Evolutionary conservation across 1,140 invertebrate genomes (phyloP).

Genomic region (Latrodectus geometricus): DNA sequence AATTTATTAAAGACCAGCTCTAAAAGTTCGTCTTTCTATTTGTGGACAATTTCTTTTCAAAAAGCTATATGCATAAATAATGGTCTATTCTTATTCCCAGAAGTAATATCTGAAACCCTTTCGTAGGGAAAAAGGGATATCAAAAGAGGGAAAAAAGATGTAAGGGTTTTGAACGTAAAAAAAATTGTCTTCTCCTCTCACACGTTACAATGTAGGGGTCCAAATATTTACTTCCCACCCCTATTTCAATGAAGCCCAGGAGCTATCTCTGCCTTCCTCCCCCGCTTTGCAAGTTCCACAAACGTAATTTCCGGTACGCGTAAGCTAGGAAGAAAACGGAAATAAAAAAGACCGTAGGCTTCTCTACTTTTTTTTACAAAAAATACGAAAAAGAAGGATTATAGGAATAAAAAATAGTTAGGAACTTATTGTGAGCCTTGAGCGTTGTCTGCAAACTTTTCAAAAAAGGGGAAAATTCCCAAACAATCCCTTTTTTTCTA

Average conservation of each 20-base stretch:
- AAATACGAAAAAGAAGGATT: background rate
- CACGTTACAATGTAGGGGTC: background rate
- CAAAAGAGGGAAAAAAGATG: no score
- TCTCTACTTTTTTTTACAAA: background rate
- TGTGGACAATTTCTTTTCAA: no score
- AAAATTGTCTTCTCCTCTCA: background rate
- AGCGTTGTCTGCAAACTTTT: background rate
- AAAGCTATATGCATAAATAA: no score
- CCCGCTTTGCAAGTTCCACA: background rate
- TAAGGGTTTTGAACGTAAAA: no score
- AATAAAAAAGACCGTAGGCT: slow-evolving; percentile 23
- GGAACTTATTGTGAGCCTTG: background rate
- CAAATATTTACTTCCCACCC: slow-evolving; percentile 4
- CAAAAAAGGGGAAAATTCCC: background rate
- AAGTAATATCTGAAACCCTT: no score
- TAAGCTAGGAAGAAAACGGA: slow-evolving; percentile 10
- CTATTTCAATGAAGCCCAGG: slow-evolving; percentile 1
- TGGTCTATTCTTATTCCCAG: no score
- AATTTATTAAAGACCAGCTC: no score
- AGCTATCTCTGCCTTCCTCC: background rate
- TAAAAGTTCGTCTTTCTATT: no score
- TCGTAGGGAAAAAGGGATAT: no score
- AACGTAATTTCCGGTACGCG: slow-evolving; percentile 40
- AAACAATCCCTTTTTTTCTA: no score
- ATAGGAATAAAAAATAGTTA: background rate